Percentiles rank a stretch among this genome's conserved stretches.
Evolutionary conservation across 2,797 vertebrate species (phyloP).

Genomic region (Emys orbicularis): DNA sequence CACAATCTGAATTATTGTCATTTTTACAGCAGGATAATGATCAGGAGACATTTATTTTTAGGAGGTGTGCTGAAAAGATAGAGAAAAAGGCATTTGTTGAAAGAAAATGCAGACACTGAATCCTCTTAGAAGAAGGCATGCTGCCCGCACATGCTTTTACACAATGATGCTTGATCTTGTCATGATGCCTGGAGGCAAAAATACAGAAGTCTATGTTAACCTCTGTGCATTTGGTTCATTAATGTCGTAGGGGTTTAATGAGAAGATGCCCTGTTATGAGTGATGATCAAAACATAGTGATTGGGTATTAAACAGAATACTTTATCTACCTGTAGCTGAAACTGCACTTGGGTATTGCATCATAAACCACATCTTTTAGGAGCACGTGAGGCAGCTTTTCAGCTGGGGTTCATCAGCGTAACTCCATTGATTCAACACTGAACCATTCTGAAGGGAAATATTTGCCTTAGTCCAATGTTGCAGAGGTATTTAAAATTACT

Average conservation of each 20-base stretch:
- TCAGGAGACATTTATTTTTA: not conserved
- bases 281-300: not conserved
- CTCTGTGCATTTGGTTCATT: too few relatives aligned
- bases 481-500: slow-evolving; percentile 61
- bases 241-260: too few relatives aligned
- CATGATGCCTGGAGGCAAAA: not conserved
- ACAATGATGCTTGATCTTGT: too few relatives aligned
- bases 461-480: not conserved
- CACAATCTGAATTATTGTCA: not conserved
- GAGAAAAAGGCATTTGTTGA: not conserved
- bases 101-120: not conserved
- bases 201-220: too few relatives aligned
- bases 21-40: not conserved
- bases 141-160: not conserved
- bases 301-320: not conserved
- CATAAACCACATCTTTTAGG: not conserved
- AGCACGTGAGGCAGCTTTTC: not conserved
- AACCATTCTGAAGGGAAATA: not conserved
- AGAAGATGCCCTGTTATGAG: not conserved
- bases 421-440: not conserved
- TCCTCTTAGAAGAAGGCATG: not conserved
- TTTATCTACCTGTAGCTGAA: not conserved
- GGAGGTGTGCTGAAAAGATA: not conserved
- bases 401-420: not conserved
- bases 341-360: not conserved